Percentiles rank a stretch among this genome's conserved stretches.
These are phyloP conservation scores for Archivesica marissinica DNA, from an alignment of 1,140 invertebrate genomes.

Conservation along the genomic window DNA sequence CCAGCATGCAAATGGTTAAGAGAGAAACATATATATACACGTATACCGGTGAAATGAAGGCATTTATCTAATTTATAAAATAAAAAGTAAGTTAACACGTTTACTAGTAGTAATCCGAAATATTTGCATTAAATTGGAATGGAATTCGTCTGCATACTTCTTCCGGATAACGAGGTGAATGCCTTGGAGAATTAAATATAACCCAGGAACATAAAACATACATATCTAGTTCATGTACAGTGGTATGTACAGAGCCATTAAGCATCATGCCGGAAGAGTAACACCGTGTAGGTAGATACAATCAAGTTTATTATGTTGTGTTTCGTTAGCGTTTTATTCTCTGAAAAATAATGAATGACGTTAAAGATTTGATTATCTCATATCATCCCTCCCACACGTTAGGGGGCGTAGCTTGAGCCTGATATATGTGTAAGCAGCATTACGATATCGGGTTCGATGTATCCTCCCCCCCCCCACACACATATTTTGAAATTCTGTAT, in stretches of 20 bases:
- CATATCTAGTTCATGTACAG: conserved; percentile 19
- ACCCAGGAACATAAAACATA: neutral
- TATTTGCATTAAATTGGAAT: neutral
- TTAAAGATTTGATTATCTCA: conserved; percentile 17
- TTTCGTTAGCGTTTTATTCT: conserved; percentile 27
- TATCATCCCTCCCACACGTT: neutral
- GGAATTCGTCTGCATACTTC: neutral
- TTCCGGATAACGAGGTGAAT: neutral
- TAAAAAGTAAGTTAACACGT: too few species aligned
- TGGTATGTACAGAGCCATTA: neutral
- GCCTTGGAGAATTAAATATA: neutral
- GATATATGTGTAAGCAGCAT: neutral
- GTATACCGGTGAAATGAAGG: too few species aligned
- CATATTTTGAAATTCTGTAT: neutral
- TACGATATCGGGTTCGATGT: neutral
- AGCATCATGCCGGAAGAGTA: neutral
- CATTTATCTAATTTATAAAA: too few species aligned
- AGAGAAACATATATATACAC: too few species aligned
- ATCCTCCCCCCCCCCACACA: neutral
- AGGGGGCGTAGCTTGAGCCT: neutral
- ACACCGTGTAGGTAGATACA: conserved; percentile 10
- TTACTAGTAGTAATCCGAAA: too few species aligned
- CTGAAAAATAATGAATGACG: conserved; percentile 32
- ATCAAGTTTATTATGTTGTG: conserved; percentile 14
- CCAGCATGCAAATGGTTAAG: neutral